Evolutionary conservation across 2,888 invertebrate species (phyloP), one percentile per base, ranked within the genome.

Genomic region (Agriotes lineatus): DNA sequence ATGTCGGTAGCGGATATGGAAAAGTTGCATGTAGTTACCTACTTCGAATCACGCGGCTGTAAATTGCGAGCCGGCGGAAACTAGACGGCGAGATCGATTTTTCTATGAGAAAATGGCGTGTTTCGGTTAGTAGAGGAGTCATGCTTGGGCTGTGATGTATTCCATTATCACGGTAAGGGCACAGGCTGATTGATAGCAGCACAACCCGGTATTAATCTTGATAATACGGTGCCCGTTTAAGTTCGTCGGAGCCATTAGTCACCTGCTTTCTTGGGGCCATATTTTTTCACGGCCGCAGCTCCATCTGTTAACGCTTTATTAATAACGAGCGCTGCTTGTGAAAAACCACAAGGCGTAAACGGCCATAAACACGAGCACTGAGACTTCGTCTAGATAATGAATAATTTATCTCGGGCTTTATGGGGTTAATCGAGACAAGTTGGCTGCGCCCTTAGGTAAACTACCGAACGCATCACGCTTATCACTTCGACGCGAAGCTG

Each of bases 31-130:
- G 45, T 45, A 16, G 19, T 20, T 25, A 45, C 20, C 10, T 33
- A 52, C 16, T 52, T 52, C 33, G 25, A 57, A 57, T 57, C 33
- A 16, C 19, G 30, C 9, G 18, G 33, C n/a, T 12, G 19, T 52
- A 61, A 61, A 44, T 60, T 48, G 20, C 33, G 14, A 52, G 42
- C 19, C 44, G 44, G 37, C 6, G 52, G 45, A 16, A 62, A 62
- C 62, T 62, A 16, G 42, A 42, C 35, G n/a, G 54, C 10, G 7
- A 37, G 39, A 67, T 67, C 62, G 67, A 67, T 67, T 62, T 44
- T 52, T 37, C 45, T 61, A 57, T 61, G 37, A 61, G 67, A 61
- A 59, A 54, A 61, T 67, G 61, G 67, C 67, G 67, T 67, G 67
- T 58, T 62, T 48, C 22, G 59, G 48, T 60, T 35, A 42, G 42